Percentiles rank a stretch among this genome's conserved stretches.
Evolutionary conservation across 2,888 invertebrate genomes (phyloP).

Genomic region (Ornithoptera alexandrae): DNA sequence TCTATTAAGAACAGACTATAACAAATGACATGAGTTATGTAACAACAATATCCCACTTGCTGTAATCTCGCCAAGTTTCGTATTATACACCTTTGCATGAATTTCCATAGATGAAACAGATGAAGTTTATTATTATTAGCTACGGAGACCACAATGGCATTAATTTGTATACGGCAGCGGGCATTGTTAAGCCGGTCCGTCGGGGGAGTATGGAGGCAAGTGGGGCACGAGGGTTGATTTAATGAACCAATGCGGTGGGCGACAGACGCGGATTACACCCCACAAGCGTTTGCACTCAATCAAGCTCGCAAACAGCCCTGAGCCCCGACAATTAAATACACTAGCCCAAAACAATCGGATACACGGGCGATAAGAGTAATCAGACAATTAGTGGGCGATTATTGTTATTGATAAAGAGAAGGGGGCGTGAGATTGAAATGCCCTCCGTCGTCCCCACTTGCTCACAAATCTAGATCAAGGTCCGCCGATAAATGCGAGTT

Average conservation of each 20-base stretch:
- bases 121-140: slow-evolving; percentile 28
- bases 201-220: slow-evolving; percentile 36
- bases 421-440: slow-evolving; percentile 38
- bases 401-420: slow-evolving; percentile 41
- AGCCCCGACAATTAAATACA: slow-evolving; percentile 76
- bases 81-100: slow-evolving; percentile 6
- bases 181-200: slow-evolving; percentile 49
- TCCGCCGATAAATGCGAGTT: slow-evolving; percentile 31
- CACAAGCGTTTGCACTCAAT: slow-evolving; percentile 77
- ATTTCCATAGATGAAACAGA: slow-evolving; percentile 21
- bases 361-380: slow-evolving; percentile 69
- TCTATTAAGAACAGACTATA: not conserved
- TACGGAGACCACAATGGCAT: slow-evolving; percentile 61
- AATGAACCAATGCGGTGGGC: slow-evolving; percentile 75
- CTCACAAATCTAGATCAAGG: slow-evolving; percentile 31
- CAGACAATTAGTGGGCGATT: slow-evolving; percentile 55
- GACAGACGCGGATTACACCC: slow-evolving; percentile 76
- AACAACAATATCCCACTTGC: too few species aligned
- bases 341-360: slow-evolving; percentile 70
- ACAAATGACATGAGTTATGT: not conserved
- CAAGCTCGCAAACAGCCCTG: slow-evolving; percentile 77
- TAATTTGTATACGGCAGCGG: slow-evolving; percentile 72
- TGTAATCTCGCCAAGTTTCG: not conserved
- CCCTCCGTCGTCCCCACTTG: slow-evolving; percentile 17
- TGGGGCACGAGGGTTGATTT: slow-evolving; percentile 60